A percentile compares a stretch with the other conserved stretches of the same genome.
These are phyloP conservation scores for Tribolium castaneum DNA, from an alignment of 1,140 invertebrate genomes.

Conservation along the genomic window DNA sequence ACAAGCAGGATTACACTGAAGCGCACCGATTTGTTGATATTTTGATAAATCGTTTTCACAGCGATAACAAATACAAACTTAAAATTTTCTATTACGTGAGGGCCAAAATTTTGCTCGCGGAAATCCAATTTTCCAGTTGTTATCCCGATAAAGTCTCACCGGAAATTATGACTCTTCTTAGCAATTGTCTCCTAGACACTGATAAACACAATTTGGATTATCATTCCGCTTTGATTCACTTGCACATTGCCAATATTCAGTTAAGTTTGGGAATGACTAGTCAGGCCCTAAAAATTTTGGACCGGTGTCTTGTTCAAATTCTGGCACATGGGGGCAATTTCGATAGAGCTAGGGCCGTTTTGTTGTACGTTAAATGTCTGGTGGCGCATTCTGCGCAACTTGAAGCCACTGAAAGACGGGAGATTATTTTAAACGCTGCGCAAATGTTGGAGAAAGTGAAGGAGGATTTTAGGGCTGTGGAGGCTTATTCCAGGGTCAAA, in stretches of 20 bases:
- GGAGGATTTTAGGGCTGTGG: constrained; percentile 76
- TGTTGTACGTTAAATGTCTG: constrained; percentile 76
- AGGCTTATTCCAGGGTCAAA: constrained; percentile 78
- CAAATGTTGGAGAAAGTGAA: constrained; percentile 75
- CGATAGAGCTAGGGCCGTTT: constrained; percentile 76
- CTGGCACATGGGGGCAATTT: constrained; percentile 84
- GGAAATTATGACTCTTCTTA: constrained; percentile 72
- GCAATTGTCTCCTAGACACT: constrained; percentile 77
- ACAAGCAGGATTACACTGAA: constrained; percentile 74
- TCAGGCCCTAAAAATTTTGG: constrained; percentile 78
- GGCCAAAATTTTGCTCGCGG: constrained; percentile 78
- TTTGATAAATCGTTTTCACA: constrained; percentile 57
- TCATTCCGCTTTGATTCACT: constrained; percentile 77
- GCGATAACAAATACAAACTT: constrained; percentile 43
- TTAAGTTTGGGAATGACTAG: constrained; percentile 73
- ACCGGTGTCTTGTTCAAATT: constrained; percentile 76
- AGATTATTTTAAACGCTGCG: constrained; percentile 72
- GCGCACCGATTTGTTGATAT: constrained; percentile 72
- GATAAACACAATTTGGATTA: constrained; percentile 80
- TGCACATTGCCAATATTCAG: constrained; percentile 81
- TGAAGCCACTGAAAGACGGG: constrained; percentile 64
- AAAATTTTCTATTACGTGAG: constrained; percentile 70
- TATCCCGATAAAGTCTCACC: constrained; percentile 65
- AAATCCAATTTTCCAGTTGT: constrained; percentile 69
- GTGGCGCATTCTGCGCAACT: constrained; percentile 69